phyloP scores from a whole-genome alignment of 1,140 invertebrate species.

The honey bee (Apis mellifera) region DNA sequence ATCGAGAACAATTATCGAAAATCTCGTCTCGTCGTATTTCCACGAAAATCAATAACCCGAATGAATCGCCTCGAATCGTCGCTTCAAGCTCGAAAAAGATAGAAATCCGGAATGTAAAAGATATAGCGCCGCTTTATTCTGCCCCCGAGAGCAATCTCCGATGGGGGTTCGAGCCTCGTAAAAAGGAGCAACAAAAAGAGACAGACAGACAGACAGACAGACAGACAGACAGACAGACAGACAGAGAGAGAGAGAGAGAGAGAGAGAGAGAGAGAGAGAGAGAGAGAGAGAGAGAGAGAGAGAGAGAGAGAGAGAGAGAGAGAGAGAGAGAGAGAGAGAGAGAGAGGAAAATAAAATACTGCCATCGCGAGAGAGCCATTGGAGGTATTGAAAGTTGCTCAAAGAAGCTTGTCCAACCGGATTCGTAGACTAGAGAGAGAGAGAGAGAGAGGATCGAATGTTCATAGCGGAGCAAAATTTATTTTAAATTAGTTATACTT shows the following conservation, averaged over 20 bases:
- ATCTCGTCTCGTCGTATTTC: too few species aligned
- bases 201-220: too few species aligned
- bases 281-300: too few species aligned
- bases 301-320: too few species aligned
- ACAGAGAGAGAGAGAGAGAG: too few species aligned
- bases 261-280: too few species aligned
- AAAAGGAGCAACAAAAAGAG: neutral
- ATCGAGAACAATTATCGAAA: neutral
- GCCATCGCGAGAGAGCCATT: neutral
- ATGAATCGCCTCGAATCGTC: conserved; percentile 5
- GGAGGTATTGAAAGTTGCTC: neutral
- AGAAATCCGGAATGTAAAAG: conserved; percentile 13
- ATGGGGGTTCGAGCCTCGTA: too few species aligned
- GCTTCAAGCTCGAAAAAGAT: conserved; percentile 3
- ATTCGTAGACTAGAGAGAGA: neutral
- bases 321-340: too few species aligned
- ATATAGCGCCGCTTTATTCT: neutral
- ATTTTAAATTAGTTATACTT: neutral
- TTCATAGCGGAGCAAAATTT: neutral
- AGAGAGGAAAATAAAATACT: neutral
- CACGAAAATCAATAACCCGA: conserved; percentile 12
- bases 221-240: too few species aligned
- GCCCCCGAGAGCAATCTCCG: neutral
- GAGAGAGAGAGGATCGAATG: too few species aligned
- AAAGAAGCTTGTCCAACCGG: neutral